Conservation (phyloP, 2,113 vertebrate species). For the Balaenoptera acutorostrata region DNA sequence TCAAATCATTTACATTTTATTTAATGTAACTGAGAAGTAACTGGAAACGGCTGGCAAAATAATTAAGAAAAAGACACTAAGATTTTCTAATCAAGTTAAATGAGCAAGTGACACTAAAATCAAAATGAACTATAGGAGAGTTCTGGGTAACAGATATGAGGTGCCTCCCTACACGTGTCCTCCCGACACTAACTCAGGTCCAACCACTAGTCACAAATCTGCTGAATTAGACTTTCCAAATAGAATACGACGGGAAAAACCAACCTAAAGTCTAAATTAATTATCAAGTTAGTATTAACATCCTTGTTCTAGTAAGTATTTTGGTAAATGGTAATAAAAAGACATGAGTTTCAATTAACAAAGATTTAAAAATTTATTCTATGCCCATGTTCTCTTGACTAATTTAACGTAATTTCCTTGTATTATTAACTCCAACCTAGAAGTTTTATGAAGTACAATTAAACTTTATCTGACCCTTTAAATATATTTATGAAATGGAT, state of each 20-base stretch:
- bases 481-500: neutral
- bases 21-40: neutral
- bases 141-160: neutral
- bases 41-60: neutral
- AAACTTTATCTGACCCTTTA: neutral
- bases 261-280: neutral
- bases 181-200: neutral
- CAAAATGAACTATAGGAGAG: neutral
- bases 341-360: neutral
- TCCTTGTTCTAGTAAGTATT: neutral
- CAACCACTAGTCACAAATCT: neutral
- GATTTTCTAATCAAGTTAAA: neutral
- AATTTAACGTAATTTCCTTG: neutral
- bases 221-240: neutral
- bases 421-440: neutral
- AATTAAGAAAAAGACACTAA: neutral
- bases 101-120: neutral
- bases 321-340: neutral
- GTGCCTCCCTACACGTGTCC: neutral
- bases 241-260: neutral
- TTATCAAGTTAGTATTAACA: neutral
- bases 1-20: neutral
- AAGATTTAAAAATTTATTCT: neutral
- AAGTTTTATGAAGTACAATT: neutral
- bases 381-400: neutral